Evolutionary conservation across 2,888 invertebrate genomes (phyloP), one percentile per base, ranked within the genome.

Genomic region (Parochlus steinenii): DNA sequence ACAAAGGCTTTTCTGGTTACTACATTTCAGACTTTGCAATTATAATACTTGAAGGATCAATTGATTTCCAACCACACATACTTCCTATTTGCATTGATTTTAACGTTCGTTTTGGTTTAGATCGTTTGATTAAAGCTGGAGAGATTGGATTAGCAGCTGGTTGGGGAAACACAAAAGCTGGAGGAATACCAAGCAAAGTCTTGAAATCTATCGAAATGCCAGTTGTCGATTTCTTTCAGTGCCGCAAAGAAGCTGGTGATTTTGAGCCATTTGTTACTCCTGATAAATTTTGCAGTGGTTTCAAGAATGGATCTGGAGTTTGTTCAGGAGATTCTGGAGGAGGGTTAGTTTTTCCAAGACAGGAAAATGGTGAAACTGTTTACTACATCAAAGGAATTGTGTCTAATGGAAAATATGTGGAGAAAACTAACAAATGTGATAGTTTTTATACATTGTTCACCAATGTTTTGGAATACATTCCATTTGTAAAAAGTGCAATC

Each of bases 341-440:
- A n/a, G n/a, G n/a, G n/a, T n/a, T n/a, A n/a, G n/a, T n/a, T n/a
- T n/a, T n/a, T n/a, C n/a, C n/a, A n/a, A n/a, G n/a, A n/a, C n/a
- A n/a, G n/a, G n/a, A n/a, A 7, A 17, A 11, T 8, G 28, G n/a
- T 28, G 28, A 28, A 28, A 28, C 12, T 3, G 11, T 28, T 28
- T 28, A 28, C 17, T 14, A 14, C n/a, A 28, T 28, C 11, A 15
- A 28, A n/a, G 28, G 28, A 6, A 28, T 28, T 10, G 28, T 28
- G 5, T 16, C 16, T 8, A 28, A 28, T 15, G n/a, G n/a, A 3
- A 3, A 17, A 15, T 12, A 15, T n/a, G 10, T 28, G 1, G 15
- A 28, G n/a, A n/a, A n/a, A n/a, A n/a, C n/a, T 28, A 17, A 17
- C 17, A 17, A 17, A 15, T 28, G 28, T 14, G 28, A 28, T 28